phyloP scores from a whole-genome alignment of 2,113 vertebrate species.

The Crotalus helleri region DNA sequence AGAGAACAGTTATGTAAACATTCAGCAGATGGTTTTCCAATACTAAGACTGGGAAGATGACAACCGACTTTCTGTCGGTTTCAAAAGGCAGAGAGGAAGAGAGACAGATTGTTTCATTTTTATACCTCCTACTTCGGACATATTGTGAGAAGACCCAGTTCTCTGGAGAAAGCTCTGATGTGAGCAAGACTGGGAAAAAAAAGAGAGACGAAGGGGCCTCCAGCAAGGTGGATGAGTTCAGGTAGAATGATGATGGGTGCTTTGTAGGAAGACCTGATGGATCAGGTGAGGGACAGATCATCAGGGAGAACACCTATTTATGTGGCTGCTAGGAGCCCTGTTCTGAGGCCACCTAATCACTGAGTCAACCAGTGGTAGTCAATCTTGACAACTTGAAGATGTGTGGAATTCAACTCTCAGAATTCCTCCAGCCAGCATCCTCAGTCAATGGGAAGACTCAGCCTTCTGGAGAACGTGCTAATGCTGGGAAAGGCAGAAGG shows the following conservation, averaged over 20 bases:
- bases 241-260: background rate
- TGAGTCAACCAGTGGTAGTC: too few relatives aligned
- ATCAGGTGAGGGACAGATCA: background rate
- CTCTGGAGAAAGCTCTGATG: background rate
- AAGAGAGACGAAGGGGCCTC: background rate
- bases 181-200: background rate
- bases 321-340: too few relatives aligned
- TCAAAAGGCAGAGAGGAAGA: background rate
- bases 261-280: background rate
- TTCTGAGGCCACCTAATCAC: too few relatives aligned
- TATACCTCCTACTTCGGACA: background rate
- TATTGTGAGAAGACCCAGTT: background rate
- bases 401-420: too few relatives aligned
- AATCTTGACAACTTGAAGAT: too few relatives aligned
- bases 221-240: background rate
- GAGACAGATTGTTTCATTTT: background rate
- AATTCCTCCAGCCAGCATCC: too few relatives aligned
- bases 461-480: background rate
- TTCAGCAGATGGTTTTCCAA: background rate
- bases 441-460: background rate
- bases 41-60: background rate
- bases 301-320: background rate
- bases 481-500: background rate
- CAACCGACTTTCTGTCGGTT: background rate
- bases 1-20: background rate